Evolutionary conservation across 2,113 vertebrate species (phyloP), one percentile per base, ranked within the genome.

Genomic region (Tupaia chinensis): DNA sequence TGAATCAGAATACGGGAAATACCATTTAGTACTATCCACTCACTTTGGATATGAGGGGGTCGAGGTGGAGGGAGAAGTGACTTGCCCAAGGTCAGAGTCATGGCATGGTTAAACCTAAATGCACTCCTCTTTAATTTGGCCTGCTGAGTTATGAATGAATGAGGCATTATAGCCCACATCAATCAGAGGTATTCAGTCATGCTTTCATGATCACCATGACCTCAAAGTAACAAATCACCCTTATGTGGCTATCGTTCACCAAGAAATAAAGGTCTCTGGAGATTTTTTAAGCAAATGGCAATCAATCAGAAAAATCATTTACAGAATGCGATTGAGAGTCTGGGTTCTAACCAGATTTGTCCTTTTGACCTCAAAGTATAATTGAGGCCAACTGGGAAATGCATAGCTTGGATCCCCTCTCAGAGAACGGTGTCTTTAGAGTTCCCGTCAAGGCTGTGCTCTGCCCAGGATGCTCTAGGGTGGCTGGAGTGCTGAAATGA

Each of bases 271-370:
- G 69, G 16, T 58, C 83, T 91, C 34, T n/a, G 70, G 8, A 76
- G 58, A 70, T 73, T 63, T 93, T 90, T 65, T 78, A 92, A 89
- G 66, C 54, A 76, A 81, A 1, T 9, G 73, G 82, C 81, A 58
- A 85, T 84, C 84, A 83, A 27, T n/a, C 44, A 89, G 72, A 70
- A 93, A 79, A 77, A 74, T 54, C 63, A 87, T 69, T 92, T 84
- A 60, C 23, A 81, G 14, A 76, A 44, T 69, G 32, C 29, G 22
- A 53, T 1, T 44, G 53, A 60, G 53, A 54, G 29, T 69, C 22
- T 69, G 66, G 29, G 69, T 86, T 89, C 91, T 93, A 63, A 91
- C 13, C 29, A 7, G 12, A 44, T 16, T 63, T 53, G 13, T 44
- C 22, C 17, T 87, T 73, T 92, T 88, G 77, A 72, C 29, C 73